Evolutionary conservation across 2,888 invertebrate genomes (phyloP), one percentile per base, ranked within the genome.

Genomic region (Sarcophaga carnaria): DNA sequence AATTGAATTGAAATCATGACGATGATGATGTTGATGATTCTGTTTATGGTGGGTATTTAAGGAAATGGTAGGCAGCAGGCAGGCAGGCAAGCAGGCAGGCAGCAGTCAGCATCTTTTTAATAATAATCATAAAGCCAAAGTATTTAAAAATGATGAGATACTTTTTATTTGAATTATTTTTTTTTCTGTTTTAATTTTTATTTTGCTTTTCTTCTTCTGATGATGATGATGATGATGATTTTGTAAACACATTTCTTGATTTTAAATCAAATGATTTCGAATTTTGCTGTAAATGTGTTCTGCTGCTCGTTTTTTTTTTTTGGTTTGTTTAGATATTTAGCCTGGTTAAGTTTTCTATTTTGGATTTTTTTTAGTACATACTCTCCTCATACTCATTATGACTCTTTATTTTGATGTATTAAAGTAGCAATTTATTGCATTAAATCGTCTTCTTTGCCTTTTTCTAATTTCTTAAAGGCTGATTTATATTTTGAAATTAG

Each of bases 91-190:
- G 54, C 49, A 49, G 4, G 60, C 63, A 64, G 25, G 20, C 71
- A 78, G 62, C 76, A 79, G 71, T 14, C 60, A 49, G 70, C 62
- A 76, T 79, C 54, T 71, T 79, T 78, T 77, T 79, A 79, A 79
- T 86, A 86, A 82, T 79, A 75, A 80, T 80, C 62, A 78, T 78
- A 83, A 85, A 85, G 66, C 70, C 76, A 71, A 80, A 85, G 84
- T 85, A 80, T 85, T 85, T 85, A 85, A 80, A 85, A 85, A 80
- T 76, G 84, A 85, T 76, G 80, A 78, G 83, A 82, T 86, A 71
- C 63, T 83, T 76, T 79, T 81, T 78, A 17, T 72, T 77, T 79
- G 45, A 54, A 22, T 69, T 69, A 62, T 71, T 37, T 22, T 67
- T 37, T 0, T 37, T 37, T 66, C 47, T 54, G 22, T 64, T 20